phyloP scores from a whole-genome alignment of 2,888 invertebrate genomes.

The Oscheius sp. region DNA sequence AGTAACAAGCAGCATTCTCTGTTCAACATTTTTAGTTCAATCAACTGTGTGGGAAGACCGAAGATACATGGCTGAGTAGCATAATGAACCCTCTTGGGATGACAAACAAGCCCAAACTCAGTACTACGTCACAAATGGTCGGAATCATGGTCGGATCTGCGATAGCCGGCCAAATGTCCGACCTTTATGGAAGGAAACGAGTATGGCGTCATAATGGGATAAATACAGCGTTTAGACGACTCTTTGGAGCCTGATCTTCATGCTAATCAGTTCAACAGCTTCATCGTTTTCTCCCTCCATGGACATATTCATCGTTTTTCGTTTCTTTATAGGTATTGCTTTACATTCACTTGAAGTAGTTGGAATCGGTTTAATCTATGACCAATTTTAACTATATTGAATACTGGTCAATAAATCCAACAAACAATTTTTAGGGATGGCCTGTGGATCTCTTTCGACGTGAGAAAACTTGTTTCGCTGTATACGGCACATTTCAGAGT shows the following conservation, averaged over 20 bases:
- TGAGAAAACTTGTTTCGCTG: constrained; percentile 19
- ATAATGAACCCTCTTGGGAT: constrained; percentile 48
- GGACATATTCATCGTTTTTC: constrained; percentile 51
- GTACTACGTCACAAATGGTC: constrained; percentile 59
- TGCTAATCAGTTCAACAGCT: constrained; percentile 44
- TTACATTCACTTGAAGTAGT: constrained; percentile 40
- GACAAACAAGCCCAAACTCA: constrained; percentile 49
- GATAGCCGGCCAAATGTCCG: constrained; percentile 54
- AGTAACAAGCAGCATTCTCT: constrained; percentile 24
- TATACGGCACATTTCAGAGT: constrained; percentile 41
- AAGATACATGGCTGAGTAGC: constrained; percentile 38
- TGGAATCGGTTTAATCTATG: too few relatives aligned
- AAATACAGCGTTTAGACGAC: constrained; percentile 43
- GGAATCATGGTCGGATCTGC: constrained; percentile 56
- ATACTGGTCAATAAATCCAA: too few relatives aligned
- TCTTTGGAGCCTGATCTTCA: constrained; percentile 44
- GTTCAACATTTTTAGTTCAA: constrained; percentile 15
- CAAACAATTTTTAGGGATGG: constrained; percentile 41
- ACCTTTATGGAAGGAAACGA: constrained; percentile 54
- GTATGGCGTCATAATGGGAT: constrained; percentile 22
- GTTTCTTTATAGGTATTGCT: constrained; percentile 58
- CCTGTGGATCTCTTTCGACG: constrained; percentile 54
- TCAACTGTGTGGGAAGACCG: constrained; percentile 29
- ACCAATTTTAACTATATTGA: too few relatives aligned
- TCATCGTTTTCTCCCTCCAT: constrained; percentile 51